phyloP scores from a whole-genome alignment of 2,797 vertebrate species.

The Enteromius thamalakanensis region DNA sequence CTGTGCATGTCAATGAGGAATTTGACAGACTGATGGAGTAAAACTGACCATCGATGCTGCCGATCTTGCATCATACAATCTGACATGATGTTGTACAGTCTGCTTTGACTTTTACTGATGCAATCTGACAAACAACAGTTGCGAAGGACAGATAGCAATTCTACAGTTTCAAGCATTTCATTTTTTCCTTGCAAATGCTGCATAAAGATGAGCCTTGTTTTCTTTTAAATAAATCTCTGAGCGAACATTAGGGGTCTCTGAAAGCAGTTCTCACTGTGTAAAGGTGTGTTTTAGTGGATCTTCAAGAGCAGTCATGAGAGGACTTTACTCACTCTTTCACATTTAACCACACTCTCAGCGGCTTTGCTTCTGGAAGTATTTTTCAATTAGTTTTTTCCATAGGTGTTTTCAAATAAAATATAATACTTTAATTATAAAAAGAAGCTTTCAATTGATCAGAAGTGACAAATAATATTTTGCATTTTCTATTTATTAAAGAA shows the following conservation, averaged over 20 bases:
- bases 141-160: not conserved
- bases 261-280: not conserved
- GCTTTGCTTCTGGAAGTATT: not conserved
- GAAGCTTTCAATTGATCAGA: not conserved
- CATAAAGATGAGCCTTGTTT: not conserved
- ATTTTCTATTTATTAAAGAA: not conserved
- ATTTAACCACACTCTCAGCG: not conserved
- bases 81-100: not conserved
- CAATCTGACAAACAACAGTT: not conserved
- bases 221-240: not conserved
- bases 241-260: not conserved
- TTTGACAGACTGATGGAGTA: not conserved
- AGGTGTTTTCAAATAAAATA: not conserved
- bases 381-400: not conserved
- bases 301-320: conserved; percentile 19
- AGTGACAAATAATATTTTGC: not conserved
- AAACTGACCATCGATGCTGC: not conserved
- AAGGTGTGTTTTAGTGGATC: conserved; percentile 20
- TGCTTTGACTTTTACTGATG: not conserved
- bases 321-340: conserved; percentile 4
- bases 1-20: not conserved
- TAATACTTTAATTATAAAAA: not conserved
- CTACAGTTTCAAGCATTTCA: not conserved
- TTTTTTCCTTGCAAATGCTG: not conserved
- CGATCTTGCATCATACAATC: not conserved